Evolutionary conservation across 1,140 invertebrate genomes (phyloP).

Genomic region (Zaprionus taronus): DNA sequence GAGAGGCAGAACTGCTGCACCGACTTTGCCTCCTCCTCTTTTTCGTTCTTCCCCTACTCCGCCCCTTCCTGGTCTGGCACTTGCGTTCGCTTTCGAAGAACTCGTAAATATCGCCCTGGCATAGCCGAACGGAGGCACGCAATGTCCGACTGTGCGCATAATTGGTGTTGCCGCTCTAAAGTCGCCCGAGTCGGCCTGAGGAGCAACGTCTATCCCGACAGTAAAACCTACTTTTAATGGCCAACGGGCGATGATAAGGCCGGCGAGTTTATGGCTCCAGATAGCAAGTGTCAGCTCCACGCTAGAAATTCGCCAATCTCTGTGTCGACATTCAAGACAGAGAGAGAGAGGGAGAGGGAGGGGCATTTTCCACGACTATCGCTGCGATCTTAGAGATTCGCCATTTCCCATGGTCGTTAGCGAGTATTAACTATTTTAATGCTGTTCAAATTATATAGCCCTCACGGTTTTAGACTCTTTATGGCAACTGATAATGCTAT

Average conservation of each 20-base stretch:
- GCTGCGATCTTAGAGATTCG: slow-evolving; percentile 10
- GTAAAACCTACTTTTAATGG: slow-evolving; percentile 76
- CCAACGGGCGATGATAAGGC: slow-evolving; percentile 63
- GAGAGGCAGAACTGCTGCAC: slow-evolving; percentile 27
- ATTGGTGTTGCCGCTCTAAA: slow-evolving; percentile 65
- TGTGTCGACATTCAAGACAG: not conserved
- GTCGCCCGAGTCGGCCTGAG: slow-evolving; percentile 26
- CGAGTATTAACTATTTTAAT: slow-evolving; percentile 15
- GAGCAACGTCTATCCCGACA: slow-evolving; percentile 42
- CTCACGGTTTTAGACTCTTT: not conserved
- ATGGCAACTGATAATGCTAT: not conserved
- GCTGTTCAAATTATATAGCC: slow-evolving; percentile 2
- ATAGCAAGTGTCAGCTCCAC: slow-evolving; percentile 78
- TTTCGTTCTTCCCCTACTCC: not conserved
- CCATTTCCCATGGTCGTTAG: slow-evolving; percentile 19
- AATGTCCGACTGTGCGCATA: slow-evolving; percentile 74
- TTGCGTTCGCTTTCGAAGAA: slow-evolving; percentile 43
- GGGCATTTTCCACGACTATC: not conserved
- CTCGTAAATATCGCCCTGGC: slow-evolving; percentile 58
- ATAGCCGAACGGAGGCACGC: slow-evolving; percentile 28
- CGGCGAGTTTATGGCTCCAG: slow-evolving; percentile 72
- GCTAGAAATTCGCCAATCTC: slow-evolving; percentile 5
- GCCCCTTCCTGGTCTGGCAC: not conserved
- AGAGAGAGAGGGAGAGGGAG: not conserved
- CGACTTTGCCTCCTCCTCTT: not conserved